These are phyloP conservation scores for Notodonta dromedarius DNA, from an alignment of 2,888 invertebrate species.

Conservation along the genomic window DNA sequence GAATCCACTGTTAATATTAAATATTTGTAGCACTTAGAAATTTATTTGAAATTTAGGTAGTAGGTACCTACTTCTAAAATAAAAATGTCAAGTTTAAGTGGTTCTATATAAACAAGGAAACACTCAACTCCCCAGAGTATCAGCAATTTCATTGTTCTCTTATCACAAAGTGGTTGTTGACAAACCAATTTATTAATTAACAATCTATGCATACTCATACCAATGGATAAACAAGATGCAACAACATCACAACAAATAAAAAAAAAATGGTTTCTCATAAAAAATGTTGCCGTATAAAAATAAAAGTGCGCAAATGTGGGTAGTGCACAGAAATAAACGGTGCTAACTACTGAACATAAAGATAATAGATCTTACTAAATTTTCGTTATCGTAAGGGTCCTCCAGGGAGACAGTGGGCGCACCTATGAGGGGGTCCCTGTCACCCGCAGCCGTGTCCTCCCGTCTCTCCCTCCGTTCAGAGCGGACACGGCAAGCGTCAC, in stretches of 20 bases:
- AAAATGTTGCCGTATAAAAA: slow-evolving; percentile 24
- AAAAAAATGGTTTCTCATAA: slow-evolving; percentile 17
- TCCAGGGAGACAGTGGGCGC: slow-evolving; percentile 66
- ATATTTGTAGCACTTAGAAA: too few relatives aligned
- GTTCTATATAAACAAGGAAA: slow-evolving; percentile 5
- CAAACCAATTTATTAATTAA: slow-evolving; percentile 16
- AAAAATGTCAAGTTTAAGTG: too few relatives aligned
- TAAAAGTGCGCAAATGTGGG: slow-evolving; percentile 25
- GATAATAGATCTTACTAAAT: slow-evolving; percentile 66
- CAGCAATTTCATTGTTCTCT: slow-evolving; percentile 9
- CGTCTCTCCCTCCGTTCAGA: slow-evolving; percentile 59
- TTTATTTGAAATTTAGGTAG: too few relatives aligned
- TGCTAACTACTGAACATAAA: slow-evolving; percentile 54
- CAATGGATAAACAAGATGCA: slow-evolving; percentile 23
- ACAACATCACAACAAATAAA: slow-evolving; percentile 14
- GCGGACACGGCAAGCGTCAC: slow-evolving; percentile 68
- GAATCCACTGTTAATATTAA: too few relatives aligned
- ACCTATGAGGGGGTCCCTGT: slow-evolving; percentile 70
- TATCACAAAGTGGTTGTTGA: slow-evolving; percentile 10
- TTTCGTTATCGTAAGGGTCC: slow-evolving; percentile 66
- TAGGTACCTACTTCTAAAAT: too few relatives aligned
- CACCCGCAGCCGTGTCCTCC: slow-evolving; percentile 43
- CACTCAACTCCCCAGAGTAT: slow-evolving; percentile 9
- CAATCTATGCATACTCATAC: slow-evolving; percentile 14
- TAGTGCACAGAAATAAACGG: slow-evolving; percentile 24